Percentiles rank a stretch among this genome's conserved stretches.
These are phyloP conservation scores for Amiota communis DNA, from an alignment of 2,888 invertebrate species.

Conservation along the genomic window DNA sequence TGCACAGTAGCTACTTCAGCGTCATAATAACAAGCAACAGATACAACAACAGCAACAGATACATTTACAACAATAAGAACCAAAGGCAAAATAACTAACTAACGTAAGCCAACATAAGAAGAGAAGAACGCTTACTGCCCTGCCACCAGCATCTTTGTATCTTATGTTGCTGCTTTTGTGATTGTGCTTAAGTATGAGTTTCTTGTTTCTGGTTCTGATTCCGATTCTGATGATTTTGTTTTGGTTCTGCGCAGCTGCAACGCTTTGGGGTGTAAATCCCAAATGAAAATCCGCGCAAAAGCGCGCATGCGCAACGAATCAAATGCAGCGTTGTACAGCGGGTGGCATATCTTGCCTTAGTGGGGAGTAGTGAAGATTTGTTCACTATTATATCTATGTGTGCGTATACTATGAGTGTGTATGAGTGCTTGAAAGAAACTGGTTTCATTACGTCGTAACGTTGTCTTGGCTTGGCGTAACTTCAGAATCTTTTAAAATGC, in stretches of 20 bases:
- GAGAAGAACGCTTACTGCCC: constrained; percentile 1
- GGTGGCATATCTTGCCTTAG: constrained; percentile 3
- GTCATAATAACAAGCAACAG: constrained; percentile 58
- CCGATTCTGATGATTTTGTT: neutral
- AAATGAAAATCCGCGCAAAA: constrained; percentile 35
- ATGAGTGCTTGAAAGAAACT: constrained; percentile 20
- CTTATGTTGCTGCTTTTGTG: neutral
- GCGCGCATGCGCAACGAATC: constrained; percentile 61
- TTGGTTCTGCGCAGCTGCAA: constrained; percentile 55
- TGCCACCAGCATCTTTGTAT: constrained; percentile 5
- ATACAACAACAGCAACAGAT: constrained; percentile 55
- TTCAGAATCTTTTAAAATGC: constrained; percentile 22
- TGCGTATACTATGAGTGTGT: neutral
- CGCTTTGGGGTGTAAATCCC: constrained; percentile 61
- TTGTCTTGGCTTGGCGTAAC: neutral
- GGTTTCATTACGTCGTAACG: constrained; percentile 20
- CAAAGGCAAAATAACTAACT: neutral
- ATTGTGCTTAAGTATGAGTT: neutral
- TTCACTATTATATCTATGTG: neutral
- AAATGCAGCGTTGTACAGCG: constrained; percentile 37
- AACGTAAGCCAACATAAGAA: neutral
- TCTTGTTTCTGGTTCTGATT: neutral
- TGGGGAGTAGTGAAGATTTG: neutral
- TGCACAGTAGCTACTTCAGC: constrained; percentile 66
- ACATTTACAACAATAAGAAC: neutral